Evolutionary conservation across 2,888 invertebrate species (phyloP), one percentile per base, ranked within the genome.

Genomic region (Loripinus fragilis): DNA sequence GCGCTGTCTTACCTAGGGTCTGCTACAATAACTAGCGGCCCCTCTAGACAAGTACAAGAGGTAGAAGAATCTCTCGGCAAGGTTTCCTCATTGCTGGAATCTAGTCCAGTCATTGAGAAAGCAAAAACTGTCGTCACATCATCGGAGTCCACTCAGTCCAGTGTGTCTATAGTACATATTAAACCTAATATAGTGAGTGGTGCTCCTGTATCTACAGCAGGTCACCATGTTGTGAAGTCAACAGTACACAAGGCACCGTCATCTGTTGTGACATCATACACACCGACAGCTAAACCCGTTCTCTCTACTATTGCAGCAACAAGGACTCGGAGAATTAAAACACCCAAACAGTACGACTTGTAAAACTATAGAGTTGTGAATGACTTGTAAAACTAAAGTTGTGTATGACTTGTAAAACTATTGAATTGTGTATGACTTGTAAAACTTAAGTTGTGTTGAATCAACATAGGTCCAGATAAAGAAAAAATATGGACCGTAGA

Each of bases 271-370:
- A 80, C 78, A 5, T 89, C 90, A 0, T 89, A 89, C 73, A 85
- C 89, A n/a, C 79, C 89, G 17, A 89, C 87, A 28, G 69, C 89
- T 17, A 92, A 91, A 75, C 85, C 88, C 45, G 86, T 87, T 0
- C 74, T 89, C 20, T 86, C 90, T 25, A 90, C 90, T 1, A 76
- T 90, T 1, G 90, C 91, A 12, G 83, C 91, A 12, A 92, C 91
- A 20, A 79, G 93, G 45, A 93, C 92, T 33, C 78, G 93, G 25
- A 81, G 90, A 66, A 92, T 93, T 42, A 86, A 88, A 67, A 91
- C 91, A 12, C 93, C 93, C 0, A 92, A 90, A 80, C 91, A 92
- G 74, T 92, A 91, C 78, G 92, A 92, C 67, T 76, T 91, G 66
- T 91, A 74, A 81, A 70, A 12, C 38, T n/a, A n/a, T n/a, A n/a